Evolutionary conservation across 1,140 invertebrate species (phyloP).

Genomic region (Mya arenaria): DNA sequence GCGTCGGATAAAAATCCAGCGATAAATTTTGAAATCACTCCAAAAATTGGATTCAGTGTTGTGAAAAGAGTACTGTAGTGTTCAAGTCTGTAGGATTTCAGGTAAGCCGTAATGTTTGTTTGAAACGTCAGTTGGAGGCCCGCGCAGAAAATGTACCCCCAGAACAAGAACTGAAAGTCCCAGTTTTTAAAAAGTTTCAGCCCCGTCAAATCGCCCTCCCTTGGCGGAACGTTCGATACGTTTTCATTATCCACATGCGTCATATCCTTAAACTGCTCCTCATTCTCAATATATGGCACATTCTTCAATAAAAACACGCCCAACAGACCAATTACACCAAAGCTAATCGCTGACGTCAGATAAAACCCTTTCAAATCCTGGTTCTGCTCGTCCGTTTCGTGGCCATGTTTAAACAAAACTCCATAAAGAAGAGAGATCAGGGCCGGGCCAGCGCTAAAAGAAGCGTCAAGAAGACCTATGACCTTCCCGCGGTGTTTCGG

Average conservation of each 20-base stretch:
- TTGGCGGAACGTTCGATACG: neutral
- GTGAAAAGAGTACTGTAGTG: constrained; percentile 70
- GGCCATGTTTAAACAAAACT: constrained; percentile 61
- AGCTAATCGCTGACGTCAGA: constrained; percentile 66
- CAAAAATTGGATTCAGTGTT: constrained; percentile 65
- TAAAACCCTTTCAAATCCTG: constrained; percentile 73
- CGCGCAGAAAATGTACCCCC: constrained; percentile 72
- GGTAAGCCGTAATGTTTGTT: constrained; percentile 71
- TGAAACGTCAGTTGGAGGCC: constrained; percentile 72
- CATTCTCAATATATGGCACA: constrained; percentile 48
- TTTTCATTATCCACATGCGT: constrained; percentile 6
- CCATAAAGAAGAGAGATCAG: constrained; percentile 69
- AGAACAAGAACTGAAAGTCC: constrained; percentile 73
- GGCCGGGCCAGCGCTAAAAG: constrained; percentile 71
- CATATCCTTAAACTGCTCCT: constrained; percentile 16
- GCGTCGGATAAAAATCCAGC: constrained; percentile 68
- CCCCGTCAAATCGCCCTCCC: constrained; percentile 61
- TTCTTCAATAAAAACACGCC: constrained; percentile 61
- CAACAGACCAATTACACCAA: constrained; percentile 61
- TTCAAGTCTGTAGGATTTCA: constrained; percentile 68
- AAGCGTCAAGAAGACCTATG: constrained; percentile 70
- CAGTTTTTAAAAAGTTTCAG: constrained; percentile 59
- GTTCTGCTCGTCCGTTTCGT: constrained; percentile 69
- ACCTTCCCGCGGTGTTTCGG: constrained; percentile 70
- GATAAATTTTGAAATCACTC: constrained; percentile 68